These are phyloP conservation scores for Thera obeliscata DNA, from an alignment of 2,888 invertebrate genomes.

Conservation along the genomic window DNA sequence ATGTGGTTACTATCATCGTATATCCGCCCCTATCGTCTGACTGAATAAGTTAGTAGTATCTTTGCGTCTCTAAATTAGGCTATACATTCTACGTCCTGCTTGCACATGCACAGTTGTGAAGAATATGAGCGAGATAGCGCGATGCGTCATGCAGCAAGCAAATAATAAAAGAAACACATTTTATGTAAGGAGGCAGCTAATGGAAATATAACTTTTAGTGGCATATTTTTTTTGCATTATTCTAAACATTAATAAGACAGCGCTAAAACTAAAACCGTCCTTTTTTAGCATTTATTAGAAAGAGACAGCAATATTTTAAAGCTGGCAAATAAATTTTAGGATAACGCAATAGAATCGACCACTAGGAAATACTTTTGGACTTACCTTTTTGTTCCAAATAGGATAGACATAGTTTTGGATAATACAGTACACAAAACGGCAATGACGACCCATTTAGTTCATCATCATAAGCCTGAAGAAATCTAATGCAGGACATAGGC, in stretches of 20 bases:
- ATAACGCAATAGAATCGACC: no score
- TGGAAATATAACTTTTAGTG: background rate
- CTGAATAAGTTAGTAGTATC: no score
- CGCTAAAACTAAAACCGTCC: no score
- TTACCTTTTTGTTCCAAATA: slow-evolving; percentile 20
- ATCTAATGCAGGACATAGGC: no score
- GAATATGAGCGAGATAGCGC: background rate
- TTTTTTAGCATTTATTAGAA: no score
- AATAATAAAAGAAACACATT: background rate
- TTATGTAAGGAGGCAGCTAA: background rate
- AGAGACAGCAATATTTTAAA: no score
- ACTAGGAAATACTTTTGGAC: slow-evolving; percentile 12
- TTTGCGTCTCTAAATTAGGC: no score
- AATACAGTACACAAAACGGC: background rate
- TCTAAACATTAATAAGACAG: no score
- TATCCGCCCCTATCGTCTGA: no score
- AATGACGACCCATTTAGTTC: background rate
- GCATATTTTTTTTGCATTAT: no score
- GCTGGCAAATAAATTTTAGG: no score
- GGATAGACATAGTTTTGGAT: slow-evolving; percentile 6
- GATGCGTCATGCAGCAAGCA: background rate
- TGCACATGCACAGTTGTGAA: background rate
- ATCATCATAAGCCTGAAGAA: background rate
- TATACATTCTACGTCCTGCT: background rate
- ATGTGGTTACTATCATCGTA: no score